Conservation (phyloP, 2,888 invertebrate species). For the Volucella zonaria region DNA sequence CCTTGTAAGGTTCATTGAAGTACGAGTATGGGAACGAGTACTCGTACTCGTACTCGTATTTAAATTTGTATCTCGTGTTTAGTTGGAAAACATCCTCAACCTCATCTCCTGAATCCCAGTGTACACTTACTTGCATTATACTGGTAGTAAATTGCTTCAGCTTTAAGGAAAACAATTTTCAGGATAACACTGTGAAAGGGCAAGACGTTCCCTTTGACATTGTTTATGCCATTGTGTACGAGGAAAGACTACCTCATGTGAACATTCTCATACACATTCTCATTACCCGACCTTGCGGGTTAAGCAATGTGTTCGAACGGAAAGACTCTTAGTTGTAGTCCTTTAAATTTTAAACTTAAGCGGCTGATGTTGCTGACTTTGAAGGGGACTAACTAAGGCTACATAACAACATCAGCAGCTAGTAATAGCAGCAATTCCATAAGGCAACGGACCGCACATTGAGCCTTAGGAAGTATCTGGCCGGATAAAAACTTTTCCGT, state of each 20-base stretch:
- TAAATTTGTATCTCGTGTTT: slow-evolving; percentile 63
- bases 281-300: not conserved
- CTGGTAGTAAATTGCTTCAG: slow-evolving; percentile 49
- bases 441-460: slow-evolving; percentile 41
- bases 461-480: slow-evolving; percentile 54
- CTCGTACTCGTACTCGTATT: slow-evolving; percentile 25
- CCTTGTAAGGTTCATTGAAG: slow-evolving; percentile 55
- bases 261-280: not conserved
- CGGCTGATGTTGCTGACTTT: slow-evolving; percentile 35
- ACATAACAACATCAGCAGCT: slow-evolving; percentile 29
- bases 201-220: slow-evolving; percentile 22
- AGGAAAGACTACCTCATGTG: not conserved
- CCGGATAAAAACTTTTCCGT: slow-evolving; percentile 52
- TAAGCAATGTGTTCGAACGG: not conserved
- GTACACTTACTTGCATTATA: slow-evolving; percentile 4
- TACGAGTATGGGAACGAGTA: too few species aligned
- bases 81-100: slow-evolving; percentile 31
- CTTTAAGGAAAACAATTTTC: slow-evolving; percentile 66
- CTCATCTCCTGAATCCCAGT: too few species aligned
- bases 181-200: slow-evolving; percentile 22
- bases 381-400: slow-evolving; percentile 20
- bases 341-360: slow-evolving; percentile 22
- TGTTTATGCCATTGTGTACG: slow-evolving; percentile 23
- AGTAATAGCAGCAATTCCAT: slow-evolving; percentile 43
- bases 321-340: slow-evolving; percentile 18